Evolutionary conservation across 2,797 vertebrate genomes (phyloP), one percentile per base, ranked within the genome.

Genomic region (Tadarida brasiliensis): DNA sequence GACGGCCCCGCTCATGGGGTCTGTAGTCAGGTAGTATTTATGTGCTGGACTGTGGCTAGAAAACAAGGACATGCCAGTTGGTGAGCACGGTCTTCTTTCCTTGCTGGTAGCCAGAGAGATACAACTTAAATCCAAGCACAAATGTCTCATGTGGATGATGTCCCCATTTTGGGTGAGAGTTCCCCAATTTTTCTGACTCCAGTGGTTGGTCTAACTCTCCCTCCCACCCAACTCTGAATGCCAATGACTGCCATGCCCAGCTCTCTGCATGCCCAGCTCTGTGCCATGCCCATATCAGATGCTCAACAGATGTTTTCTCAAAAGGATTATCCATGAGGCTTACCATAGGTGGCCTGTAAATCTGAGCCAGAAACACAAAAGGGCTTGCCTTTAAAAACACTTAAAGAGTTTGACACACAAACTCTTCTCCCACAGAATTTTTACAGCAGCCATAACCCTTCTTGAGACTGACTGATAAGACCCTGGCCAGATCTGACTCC

Each of bases 11-110:
- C 98, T 99, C 98, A 99, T 99, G 0, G 99, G 99, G 98, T 99
- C 99, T 89, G 99, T 99, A 78, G 99, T 98, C 99, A 99, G 98
- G 98, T 99, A 99, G 98, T 99, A 99, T 96, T 99, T 99, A 96
- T 99, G 99, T 28, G 99, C 99, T 0, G 99, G 99, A 96, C 99
- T 99, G 98, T 99, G 99, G 98, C 99, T 99, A 98, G 81, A 98
- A 98, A 96, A 97, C 87, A 98, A 98, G 95, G 88, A 89, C 0
- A 93, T 0, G 77, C 82, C 87, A 89, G 80, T 61, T 76, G 68
- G 80, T 95, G 92, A 92, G 77, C 3, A 8, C 28, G 8, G 1
- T 17, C 94, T 71, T 87, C 22, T 84, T 90, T 85, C 30, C 44
- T 47, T 15, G 17, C n/a, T n/a, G 78, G 77, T 54, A 61, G 20